Base-by-base conservation (phyloP, 2,113 vertebrate species). In the Gobius niger region DNA sequence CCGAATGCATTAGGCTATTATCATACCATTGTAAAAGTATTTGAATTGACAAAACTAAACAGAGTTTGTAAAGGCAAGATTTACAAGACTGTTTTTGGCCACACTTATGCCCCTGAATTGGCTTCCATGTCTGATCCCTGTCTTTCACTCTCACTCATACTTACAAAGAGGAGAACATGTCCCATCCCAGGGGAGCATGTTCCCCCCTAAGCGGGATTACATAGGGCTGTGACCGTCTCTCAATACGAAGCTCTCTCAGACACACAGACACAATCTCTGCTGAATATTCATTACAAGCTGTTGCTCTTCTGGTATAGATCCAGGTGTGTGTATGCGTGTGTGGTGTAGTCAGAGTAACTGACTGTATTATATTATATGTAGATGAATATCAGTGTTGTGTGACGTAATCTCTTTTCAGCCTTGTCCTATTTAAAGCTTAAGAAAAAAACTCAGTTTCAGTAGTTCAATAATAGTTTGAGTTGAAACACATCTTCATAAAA, bases 251-350 rank as follows among this genome's bases (percentile, higher is more conserved):
- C n/a, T 61, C 53, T 44, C 47, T 13, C 47, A 64, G 44, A 51
- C 70, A 66, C 54, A 76, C 67, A 57, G 9, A 72, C 72, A 70
- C 67, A 72, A 70, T 53, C 44, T 47, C 50, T 67, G 47, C 56
- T 86, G 77, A 89, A 87, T 91, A 89, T 91, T 88, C 84, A 88
- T 87, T 16, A 44, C 79, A 87, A 89, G 89, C 85, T 90, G 89
- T 75, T 86, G 80, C 66, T 56, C 56, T 78, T 56, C 47, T 84
- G 68, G 73, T 68, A 64, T 68, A 3, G n/a, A 16, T 83, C 80
- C 82, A 87, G 78, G 6, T 67, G 49, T 70, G 40, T 67, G 52
- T 63, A 49, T n/a, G 54, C 51, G 46, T 42, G 54, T 76, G 24
- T 7, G 24, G 51, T 6, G 64, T n/a, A 49, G 54, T 75, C 12